These are phyloP conservation scores for Aphyosemion australe DNA, from an alignment of 2,113 vertebrate species.

Conservation along the genomic window DNA sequence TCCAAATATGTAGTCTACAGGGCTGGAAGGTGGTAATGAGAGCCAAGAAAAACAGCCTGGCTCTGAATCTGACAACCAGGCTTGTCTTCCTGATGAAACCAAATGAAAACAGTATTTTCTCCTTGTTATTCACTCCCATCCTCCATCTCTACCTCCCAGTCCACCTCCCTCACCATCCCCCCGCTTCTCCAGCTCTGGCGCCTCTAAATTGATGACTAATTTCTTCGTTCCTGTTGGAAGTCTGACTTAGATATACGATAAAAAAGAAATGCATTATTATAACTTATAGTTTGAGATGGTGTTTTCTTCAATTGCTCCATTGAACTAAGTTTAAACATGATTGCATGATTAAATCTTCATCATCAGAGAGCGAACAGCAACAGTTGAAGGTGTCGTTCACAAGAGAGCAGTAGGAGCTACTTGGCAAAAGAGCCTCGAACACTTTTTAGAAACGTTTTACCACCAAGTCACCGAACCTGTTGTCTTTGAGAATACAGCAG, in stretches of 20 bases:
- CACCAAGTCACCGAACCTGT: constrained; percentile 31
- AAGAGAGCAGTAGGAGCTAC: constrained; percentile 49
- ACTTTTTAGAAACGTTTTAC: constrained; percentile 19
- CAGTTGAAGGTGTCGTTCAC: constrained; percentile 37
- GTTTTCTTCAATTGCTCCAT: too few relatives aligned
- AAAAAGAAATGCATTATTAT: too few relatives aligned
- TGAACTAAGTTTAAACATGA: too few relatives aligned
- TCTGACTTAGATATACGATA: too few relatives aligned
- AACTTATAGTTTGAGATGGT: too few relatives aligned
- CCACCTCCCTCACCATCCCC: neutral
- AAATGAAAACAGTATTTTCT: constrained; percentile 74
- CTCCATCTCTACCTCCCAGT: constrained; percentile 27
- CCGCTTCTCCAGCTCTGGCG: constrained; percentile 18
- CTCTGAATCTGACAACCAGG: constrained; percentile 66
- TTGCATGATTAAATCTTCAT: neutral
- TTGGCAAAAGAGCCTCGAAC: constrained; percentile 26
- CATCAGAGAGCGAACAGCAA: constrained; percentile 19
- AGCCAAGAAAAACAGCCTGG: constrained; percentile 79
- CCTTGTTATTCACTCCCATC: constrained; percentile 64
- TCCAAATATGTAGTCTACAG: constrained; percentile 75
- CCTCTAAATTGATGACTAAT: constrained; percentile 37
- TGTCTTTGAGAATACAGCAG: constrained; percentile 29
- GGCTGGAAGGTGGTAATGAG: constrained; percentile 65
- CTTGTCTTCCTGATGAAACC: constrained; percentile 71
- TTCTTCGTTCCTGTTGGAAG: constrained; percentile 31